Evolutionary conservation across 2,888 invertebrate species (phyloP).

Genomic region (Eucera pruinosa): DNA sequence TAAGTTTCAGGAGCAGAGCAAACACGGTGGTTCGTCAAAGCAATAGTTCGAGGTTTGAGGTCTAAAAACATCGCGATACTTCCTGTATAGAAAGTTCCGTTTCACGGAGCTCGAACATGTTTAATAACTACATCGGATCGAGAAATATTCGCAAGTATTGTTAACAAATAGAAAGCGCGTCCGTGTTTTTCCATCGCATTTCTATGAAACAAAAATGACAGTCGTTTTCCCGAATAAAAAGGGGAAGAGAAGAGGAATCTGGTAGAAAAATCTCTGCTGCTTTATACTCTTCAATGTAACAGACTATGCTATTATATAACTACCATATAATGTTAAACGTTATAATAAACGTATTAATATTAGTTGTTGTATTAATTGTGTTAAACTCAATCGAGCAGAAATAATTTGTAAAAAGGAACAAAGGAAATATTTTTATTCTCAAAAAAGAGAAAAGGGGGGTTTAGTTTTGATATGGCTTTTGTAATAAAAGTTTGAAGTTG

Average conservation of each 20-base stretch:
- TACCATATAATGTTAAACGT: too few relatives aligned
- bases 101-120: constrained; percentile 1
- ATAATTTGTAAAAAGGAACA: too few relatives aligned
- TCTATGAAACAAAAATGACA: constrained; percentile 14
- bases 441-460: too few relatives aligned
- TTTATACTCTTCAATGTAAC: not conserved
- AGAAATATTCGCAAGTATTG: not conserved
- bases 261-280: not conserved
- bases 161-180: not conserved
- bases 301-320: not conserved
- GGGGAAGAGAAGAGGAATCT: not conserved
- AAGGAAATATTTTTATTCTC: too few relatives aligned
- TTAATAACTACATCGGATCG: constrained; percentile 18
- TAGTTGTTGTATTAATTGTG: too few relatives aligned
- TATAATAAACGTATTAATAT: too few relatives aligned
- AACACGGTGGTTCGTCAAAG: not conserved
- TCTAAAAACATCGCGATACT: not conserved
- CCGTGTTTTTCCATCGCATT: not conserved
- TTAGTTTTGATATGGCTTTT: too few relatives aligned
- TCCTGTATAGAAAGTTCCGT: not conserved
- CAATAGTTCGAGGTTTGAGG: not conserved
- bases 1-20: constrained; percentile 21
- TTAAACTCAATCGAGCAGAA: too few relatives aligned
- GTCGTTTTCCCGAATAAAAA: not conserved
- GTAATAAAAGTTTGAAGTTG: too few relatives aligned